Conservation (phyloP, 1,140 invertebrate species). For the Drosophila aff. region DNA sequence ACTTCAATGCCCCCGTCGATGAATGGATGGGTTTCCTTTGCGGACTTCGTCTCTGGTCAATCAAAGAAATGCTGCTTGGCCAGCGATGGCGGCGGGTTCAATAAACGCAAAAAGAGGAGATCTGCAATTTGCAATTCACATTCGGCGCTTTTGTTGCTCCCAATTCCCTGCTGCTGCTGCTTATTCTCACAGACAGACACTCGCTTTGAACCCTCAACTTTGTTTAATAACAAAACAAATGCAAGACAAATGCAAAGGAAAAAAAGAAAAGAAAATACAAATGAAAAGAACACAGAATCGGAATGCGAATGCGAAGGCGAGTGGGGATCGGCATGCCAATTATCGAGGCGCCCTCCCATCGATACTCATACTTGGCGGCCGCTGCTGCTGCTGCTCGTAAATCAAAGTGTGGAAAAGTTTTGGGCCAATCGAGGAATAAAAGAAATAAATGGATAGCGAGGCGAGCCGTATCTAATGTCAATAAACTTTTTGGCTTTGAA, state of each 20-base stretch:
- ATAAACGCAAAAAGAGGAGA: slow-evolving; percentile 42
- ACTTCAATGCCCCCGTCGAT: slow-evolving; percentile 18
- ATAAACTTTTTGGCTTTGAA: slow-evolving; percentile 76
- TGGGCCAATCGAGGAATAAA: slow-evolving; percentile 30
- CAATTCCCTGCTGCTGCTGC: slow-evolving; percentile 34
- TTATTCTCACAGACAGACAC: slow-evolving; percentile 49
- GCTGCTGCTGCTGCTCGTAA: slow-evolving; percentile 26
- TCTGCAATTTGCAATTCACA: slow-evolving; percentile 63
- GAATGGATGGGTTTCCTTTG: slow-evolving; percentile 11
- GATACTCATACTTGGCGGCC: slow-evolving; percentile 2
- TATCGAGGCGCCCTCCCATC: slow-evolving; percentile 49
- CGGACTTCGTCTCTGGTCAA: slow-evolving; percentile 35
- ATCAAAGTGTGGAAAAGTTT: slow-evolving; percentile 71
- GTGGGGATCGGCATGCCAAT: slow-evolving; percentile 50
- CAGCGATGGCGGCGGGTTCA: slow-evolving; percentile 29
- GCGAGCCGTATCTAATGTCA: slow-evolving; percentile 66
- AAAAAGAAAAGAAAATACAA: background rate
- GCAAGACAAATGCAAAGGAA: slow-evolving; percentile 31
- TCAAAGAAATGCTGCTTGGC: slow-evolving; percentile 8
- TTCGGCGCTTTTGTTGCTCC: slow-evolving; percentile 44
- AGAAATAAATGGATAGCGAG: slow-evolving; percentile 28
- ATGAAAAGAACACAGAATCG: slow-evolving; percentile 44
- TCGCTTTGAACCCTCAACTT: slow-evolving; percentile 73
- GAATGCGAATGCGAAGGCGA: slow-evolving; percentile 40
- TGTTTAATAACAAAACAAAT: slow-evolving; percentile 67